A percentile compares a stretch with the other conserved stretches of the same genome.
Conservation (phyloP, 2,113 vertebrate genomes). For the Coptodon bakossiorum region DNA sequence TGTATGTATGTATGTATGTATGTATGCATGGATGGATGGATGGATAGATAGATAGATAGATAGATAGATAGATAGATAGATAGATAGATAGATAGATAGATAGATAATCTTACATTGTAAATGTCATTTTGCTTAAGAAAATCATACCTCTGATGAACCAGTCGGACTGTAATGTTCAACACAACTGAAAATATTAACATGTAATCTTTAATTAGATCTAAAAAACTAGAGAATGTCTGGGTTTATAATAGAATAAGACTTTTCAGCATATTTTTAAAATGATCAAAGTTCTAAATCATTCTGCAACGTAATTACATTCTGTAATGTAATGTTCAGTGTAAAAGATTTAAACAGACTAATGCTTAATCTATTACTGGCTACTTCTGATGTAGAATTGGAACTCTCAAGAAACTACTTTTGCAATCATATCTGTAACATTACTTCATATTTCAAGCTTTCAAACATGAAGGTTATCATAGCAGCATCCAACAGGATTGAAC, state of each 20-base stretch:
- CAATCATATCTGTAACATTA: not conserved
- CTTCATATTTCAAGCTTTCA: not conserved
- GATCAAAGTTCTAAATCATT: not conserved
- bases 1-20: too few species aligned
- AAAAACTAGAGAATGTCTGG: not conserved
- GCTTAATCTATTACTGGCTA: not conserved
- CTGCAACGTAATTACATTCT: not conserved
- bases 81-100: accelerated
- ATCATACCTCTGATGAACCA: not conserved
- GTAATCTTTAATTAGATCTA: not conserved
- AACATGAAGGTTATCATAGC: not conserved
- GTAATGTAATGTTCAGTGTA: not conserved
- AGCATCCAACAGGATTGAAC: not conserved
- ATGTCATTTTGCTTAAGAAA: not conserved
- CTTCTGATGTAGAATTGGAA: not conserved
- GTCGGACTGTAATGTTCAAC: not conserved
- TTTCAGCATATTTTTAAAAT: not conserved
- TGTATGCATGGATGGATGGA: accelerated
- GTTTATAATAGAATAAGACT: not conserved
- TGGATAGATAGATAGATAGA: accelerated
- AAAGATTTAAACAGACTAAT: not conserved
- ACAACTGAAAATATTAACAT: not conserved
- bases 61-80: accelerated
- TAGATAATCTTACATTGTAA: accelerated
- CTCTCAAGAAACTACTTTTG: not conserved